These are phyloP conservation scores for Protonemura montana DNA, from an alignment of 2,888 invertebrate genomes.

Conservation along the genomic window DNA sequence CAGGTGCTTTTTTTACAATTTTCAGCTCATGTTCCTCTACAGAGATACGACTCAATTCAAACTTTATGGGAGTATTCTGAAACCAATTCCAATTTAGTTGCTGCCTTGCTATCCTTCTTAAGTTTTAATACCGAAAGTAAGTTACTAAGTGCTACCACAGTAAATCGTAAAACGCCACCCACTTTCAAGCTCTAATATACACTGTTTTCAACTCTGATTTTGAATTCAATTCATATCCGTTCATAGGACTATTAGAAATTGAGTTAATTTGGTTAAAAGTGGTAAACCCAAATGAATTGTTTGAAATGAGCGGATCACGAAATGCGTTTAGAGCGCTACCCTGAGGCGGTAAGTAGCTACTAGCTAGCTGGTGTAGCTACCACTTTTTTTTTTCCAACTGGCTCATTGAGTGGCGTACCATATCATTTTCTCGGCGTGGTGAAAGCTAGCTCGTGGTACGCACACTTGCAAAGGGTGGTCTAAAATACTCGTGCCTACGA, in stretches of 20 bases:
- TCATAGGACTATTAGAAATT: too few species aligned
- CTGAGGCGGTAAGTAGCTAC: neutral
- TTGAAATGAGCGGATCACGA: neutral
- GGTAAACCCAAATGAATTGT: slow-evolving; percentile 12
- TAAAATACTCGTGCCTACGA: neutral
- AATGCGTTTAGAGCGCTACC: neutral
- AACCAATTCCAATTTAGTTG: neutral
- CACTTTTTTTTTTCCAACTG: neutral
- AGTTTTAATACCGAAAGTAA: neutral
- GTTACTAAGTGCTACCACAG: neutral
- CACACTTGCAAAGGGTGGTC: neutral
- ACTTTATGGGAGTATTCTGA: neutral
- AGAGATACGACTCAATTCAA: neutral
- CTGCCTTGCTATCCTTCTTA: neutral
- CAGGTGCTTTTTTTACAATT: neutral
- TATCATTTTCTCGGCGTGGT: neutral
- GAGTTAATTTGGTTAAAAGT: neutral
- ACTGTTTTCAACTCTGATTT: too few species aligned
- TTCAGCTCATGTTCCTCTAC: neutral
- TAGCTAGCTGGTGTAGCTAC: neutral
- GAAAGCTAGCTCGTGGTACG: neutral
- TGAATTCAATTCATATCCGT: neutral
- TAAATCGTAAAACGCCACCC: neutral
- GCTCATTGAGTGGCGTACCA: neutral
- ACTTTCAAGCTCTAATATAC: too few species aligned